Evolutionary conservation across 2,888 invertebrate species (phyloP).

Genomic region (Thera obeliscata): DNA sequence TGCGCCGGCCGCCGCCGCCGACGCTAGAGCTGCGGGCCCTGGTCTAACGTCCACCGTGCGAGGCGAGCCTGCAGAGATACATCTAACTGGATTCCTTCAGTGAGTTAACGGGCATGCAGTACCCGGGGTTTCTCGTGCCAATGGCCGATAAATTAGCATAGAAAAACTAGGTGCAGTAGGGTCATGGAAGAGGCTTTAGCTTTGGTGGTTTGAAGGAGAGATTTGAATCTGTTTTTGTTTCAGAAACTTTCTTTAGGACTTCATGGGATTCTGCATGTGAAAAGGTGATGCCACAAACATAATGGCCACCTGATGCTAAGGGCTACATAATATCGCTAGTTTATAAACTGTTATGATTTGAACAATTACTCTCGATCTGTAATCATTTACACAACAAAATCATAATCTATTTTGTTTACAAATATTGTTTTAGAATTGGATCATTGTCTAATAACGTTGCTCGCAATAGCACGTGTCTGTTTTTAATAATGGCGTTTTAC

Average conservation of each 20-base stretch:
- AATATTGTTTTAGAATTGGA: constrained; percentile 28
- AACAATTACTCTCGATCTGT: constrained; percentile 12
- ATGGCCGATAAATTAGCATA: too few relatives aligned
- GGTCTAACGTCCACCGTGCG: constrained; percentile 72
- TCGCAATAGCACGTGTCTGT: constrained; percentile 19
- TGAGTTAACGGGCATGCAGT: constrained; percentile 84
- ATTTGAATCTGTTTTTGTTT: too few relatives aligned
- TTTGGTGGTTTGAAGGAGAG: too few relatives aligned
- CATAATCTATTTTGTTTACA: constrained; percentile 30
- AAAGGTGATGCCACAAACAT: too few relatives aligned
- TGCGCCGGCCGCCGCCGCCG: constrained; percentile 73
- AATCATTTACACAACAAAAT: constrained; percentile 33
- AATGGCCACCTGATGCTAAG: not conserved
- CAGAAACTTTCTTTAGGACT: too few relatives aligned
- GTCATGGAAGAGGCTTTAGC: too few relatives aligned
- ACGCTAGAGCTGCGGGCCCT: constrained; percentile 74
- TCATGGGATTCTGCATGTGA: too few relatives aligned
- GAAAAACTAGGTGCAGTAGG: too few relatives aligned
- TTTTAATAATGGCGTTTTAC: constrained; percentile 51
- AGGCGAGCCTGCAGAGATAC: constrained; percentile 73
- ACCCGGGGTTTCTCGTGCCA: constrained; percentile 80
- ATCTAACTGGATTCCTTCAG: constrained; percentile 77
- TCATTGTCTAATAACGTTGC: constrained; percentile 18
- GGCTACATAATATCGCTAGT: not conserved
- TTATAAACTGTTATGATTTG: constrained; percentile 18